Evolutionary conservation across 2,888 invertebrate genomes (phyloP), one percentile per base, ranked within the genome.

Genomic region (Lasioglossum oenotherae): DNA sequence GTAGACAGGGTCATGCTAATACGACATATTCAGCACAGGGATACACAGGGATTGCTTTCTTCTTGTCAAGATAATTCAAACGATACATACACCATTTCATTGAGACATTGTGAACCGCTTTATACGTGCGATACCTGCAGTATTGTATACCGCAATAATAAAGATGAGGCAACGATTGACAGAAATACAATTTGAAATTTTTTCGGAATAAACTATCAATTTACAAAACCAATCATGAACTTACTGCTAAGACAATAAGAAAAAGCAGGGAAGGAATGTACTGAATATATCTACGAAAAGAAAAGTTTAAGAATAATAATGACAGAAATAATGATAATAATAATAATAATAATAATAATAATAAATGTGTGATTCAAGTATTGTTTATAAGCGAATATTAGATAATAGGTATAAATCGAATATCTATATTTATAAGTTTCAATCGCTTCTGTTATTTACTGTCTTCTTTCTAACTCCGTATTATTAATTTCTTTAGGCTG

Each of bases 401-500:
- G 74, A 69, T 23, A 49, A 78, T 84, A 86, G 84, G 86, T 77
- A 35, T 49, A 60, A 79, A 64, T 64, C 35, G 64, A 67, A 4
- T 82, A 82, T 57, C 12, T 57, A n/a, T n/a, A 57, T 78, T 2
- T 80, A 8, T 86, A 82, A 86, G 81, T 71, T 82, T 64, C 74
- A 31, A 74, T 74, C 67, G n/a, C 23, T 44, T 27, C 16, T 60
- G 69, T 49, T 78, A 31, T 46, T 10, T 46, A n/a, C 35, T 12
- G 14, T 60, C 31, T 31, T 82, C 82, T 91, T 31, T 82, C 83
- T 91, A 81, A 90, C 85, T 80, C 85, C 4, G 49, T 79, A 76
- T 85, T 82, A 73, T 91, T 91, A 67, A 82, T 92, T 92, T 93
- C 91, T 91, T 60, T 93, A 93, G 93, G 93, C 86, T 93, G 92